Percentiles rank a stretch among this genome's conserved stretches.
Evolutionary conservation across 1,140 invertebrate species (phyloP).

Genomic region (Parasteatoda tepidariorum): DNA sequence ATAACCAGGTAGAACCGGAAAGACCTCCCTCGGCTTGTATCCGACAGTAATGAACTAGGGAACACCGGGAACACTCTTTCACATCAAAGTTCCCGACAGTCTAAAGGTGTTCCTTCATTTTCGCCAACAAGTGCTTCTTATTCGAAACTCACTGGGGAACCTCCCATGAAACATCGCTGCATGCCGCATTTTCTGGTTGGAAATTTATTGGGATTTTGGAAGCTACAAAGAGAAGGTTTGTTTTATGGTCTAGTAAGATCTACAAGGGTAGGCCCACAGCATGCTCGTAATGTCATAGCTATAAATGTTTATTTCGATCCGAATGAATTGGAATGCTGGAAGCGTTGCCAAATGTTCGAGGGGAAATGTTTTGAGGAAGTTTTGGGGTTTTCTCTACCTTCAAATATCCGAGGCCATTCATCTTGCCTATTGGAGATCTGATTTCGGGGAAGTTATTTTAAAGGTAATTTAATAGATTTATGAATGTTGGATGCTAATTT

Average conservation of each 20-base stretch:
- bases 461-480: no score
- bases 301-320: neutral
- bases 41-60: constrained; percentile 42
- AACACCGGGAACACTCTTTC: neutral
- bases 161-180: neutral
- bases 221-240: constrained; percentile 6
- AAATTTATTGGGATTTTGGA: constrained; percentile 7
- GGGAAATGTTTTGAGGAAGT: no score
- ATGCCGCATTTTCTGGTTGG: neutral
- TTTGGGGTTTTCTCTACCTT: no score
- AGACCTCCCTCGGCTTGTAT: constrained; percentile 32
- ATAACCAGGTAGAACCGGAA: constrained; percentile 40
- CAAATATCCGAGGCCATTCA: no score
- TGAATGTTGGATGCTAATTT: no score
- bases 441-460: no score
- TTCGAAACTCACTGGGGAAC: neutral
- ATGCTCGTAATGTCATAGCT: neutral
- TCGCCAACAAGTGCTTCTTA: constrained; percentile 51
- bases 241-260: neutral
- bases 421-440: no score
- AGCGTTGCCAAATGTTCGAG: neutral
- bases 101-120: constrained; percentile 54
- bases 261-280: neutral
- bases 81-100: constrained; percentile 34
- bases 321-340: neutral